phyloP scores from a whole-genome alignment of 37 sponge, comb jelly and placozoan genomes.

The Crambe crambe region DNA sequence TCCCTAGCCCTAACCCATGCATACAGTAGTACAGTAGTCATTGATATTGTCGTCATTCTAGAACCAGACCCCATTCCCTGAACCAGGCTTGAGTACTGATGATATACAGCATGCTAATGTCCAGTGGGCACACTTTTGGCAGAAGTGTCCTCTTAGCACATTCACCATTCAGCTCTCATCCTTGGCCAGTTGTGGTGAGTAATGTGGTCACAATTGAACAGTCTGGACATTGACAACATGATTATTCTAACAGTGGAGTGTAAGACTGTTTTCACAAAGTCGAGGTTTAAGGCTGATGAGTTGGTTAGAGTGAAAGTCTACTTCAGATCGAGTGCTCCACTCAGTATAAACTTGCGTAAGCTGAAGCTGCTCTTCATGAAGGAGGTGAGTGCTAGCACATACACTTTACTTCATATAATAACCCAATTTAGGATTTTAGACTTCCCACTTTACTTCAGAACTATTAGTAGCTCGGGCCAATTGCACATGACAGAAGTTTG shows the following conservation, averaged over 20 bases:
- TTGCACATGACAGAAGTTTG: too few relatives aligned
- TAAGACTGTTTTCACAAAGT: constrained; percentile 32
- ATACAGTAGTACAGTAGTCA: too few relatives aligned
- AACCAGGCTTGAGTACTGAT: constrained; percentile 21
- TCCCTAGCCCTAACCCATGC: not conserved
- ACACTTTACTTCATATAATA: too few relatives aligned
- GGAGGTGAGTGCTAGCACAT: constrained; percentile 6
- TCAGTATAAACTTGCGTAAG: constrained; percentile 7
- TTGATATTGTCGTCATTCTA: not conserved
- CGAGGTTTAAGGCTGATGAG: constrained; percentile 18
- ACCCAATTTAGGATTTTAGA: too few relatives aligned
- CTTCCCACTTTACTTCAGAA: too few relatives aligned
- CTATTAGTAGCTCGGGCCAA: too few relatives aligned
- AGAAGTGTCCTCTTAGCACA: not conserved
- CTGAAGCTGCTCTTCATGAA: constrained; percentile 27
- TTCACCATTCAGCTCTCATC: constrained; percentile 27
- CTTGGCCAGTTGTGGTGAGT: constrained; percentile 24
- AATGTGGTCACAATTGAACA: too few relatives aligned
- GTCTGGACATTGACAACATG: too few relatives aligned
- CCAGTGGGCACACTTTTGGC: constrained; percentile 16
- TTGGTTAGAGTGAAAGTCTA: constrained; percentile 21
- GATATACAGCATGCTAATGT: constrained; percentile 2
- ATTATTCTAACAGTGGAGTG: constrained; percentile 70
- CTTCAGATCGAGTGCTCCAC: constrained; percentile 46
- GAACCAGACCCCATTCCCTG: constrained; percentile 46